These are phyloP conservation scores for Campoletis sonorensis DNA, from an alignment of 1,140 invertebrate species.

Conservation along the genomic window DNA sequence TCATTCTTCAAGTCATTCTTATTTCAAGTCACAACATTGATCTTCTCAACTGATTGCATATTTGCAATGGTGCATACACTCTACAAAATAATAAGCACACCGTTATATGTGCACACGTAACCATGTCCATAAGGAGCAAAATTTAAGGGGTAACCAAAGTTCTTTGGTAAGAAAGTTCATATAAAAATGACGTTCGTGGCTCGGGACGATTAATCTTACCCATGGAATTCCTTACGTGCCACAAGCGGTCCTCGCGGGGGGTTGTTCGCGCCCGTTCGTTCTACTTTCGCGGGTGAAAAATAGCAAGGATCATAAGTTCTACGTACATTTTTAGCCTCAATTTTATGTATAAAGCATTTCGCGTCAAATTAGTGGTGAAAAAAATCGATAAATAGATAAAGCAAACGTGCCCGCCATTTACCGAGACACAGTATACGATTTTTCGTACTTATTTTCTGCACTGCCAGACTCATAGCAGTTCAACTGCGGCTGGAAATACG, in stretches of 20 bases:
- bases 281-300: constrained; percentile 23
- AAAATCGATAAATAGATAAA: background rate
- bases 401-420: too few species aligned
- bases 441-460: too few species aligned
- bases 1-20: too few species aligned
- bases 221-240: constrained; percentile 32
- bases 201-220: constrained; percentile 17
- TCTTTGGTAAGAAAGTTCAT: constrained; percentile 3
- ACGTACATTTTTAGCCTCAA: background rate
- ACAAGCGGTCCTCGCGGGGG: background rate
- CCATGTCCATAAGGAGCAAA: background rate
- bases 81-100: background rate
- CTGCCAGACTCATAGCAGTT: too few species aligned
- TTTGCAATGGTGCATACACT: background rate
- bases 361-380: background rate
- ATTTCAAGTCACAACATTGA: too few species aligned
- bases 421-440: too few species aligned
- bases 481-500: too few species aligned
- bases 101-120: background rate
- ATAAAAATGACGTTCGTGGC: constrained; percentile 29
- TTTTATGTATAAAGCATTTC: background rate
- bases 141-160: background rate
- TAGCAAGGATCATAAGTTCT: background rate
- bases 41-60: background rate
- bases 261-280: constrained; percentile 25